Base-by-base conservation (phyloP, 64 coral and sea anemone species). In the Montipora cactus region DNA sequence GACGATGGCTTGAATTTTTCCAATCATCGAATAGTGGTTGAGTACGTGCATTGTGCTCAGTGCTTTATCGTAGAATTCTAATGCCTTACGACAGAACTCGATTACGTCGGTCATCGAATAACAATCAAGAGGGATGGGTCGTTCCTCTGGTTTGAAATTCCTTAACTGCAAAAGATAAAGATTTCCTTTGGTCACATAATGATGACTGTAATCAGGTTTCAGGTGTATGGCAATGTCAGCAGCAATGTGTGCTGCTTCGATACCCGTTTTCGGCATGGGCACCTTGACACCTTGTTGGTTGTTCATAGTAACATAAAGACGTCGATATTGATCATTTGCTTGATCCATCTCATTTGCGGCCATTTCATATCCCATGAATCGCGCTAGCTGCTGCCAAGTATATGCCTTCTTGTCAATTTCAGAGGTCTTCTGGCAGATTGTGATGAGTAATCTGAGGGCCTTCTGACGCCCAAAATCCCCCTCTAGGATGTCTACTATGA, bases 361-460 rank as follows among this genome's bases (percentile, higher is more conserved):
- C 77, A 90, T 79, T 25, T 90, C 88, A 47, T 79, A 67, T 2
- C 74, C 88, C 52, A 90, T 78, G 53, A 90, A 90, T 44, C 88
- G 70, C 12, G 88, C 88, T 5, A 90, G 23, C 62, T 90, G 88
- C 44, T 90, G 88, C 88, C 88, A 90, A 48, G 88, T 76, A 58
- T 90, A 90, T 47, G 88, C 76, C 75, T 93, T 93, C 5, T 92
- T 49, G 1, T 78, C 70, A 25, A 48, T 25, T 18, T 90, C 74
- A 3, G 59, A 48, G 7, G 77, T 37, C 64, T 50, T 79, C 19
- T 90, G 52, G 23, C 88, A 90, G 47, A 90, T 77, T 44, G 37
- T 79, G 13, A 90, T 47, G 15, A 90, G 76, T 4, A 90, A 59
- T 67, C 46, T 2, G n/a, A 90, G 74, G 37, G 88, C 88, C 15